Evolutionary conservation across 2,888 invertebrate species (phyloP), one percentile per base, ranked within the genome.

Genomic region (Drosophila subsilvestris): DNA sequence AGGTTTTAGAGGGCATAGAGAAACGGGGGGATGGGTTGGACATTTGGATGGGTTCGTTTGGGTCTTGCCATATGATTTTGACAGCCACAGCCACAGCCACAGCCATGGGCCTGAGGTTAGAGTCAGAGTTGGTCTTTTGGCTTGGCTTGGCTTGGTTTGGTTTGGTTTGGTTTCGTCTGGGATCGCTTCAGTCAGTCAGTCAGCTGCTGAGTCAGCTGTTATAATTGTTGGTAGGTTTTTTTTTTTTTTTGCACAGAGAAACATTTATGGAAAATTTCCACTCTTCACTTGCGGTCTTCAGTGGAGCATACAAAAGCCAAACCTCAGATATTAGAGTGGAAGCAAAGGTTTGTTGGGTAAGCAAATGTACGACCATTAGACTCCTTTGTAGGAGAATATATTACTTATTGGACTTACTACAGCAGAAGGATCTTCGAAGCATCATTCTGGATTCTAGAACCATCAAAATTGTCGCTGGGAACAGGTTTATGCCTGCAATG

Each of bases 191-290:
- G 44, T 14, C 25, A 1, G 48, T 45, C 61, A 57, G 59, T 60
- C 60, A 60, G 45, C 48, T 76, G 75, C 79, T 80, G 86, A 81
- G 83, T 85, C 80, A 86, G 86, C 86, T 75, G 57, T 63, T 85
- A 80, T 85, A 80, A 80, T 80, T 80, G 79, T 81, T 85, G 86
- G 72, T 74, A 74, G 78, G 55, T 79, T 77, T 79, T 75, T 79
- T 81, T n/a, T n/a, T n/a, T n/a, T n/a, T n/a, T 82, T 79, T 79
- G 79, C 82, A 66, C 78, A 0, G 76, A 74, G 82, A 75, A 84
- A 78, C 69, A 74, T 62, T 75, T 66, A 76, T 78, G 68, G 65
- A 63, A 78, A 76, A 74, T 84, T 81, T 69, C 67, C 81, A 74
- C 32, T 32, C 32, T 12, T 9, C 4, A 74, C 49, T 62, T 29